Percentiles rank a stretch among this genome's conserved stretches.
These are phyloP conservation scores for Mesodorylaimus sp. DNA, from an alignment of 2,888 invertebrate species.

Conservation along the genomic window DNA sequence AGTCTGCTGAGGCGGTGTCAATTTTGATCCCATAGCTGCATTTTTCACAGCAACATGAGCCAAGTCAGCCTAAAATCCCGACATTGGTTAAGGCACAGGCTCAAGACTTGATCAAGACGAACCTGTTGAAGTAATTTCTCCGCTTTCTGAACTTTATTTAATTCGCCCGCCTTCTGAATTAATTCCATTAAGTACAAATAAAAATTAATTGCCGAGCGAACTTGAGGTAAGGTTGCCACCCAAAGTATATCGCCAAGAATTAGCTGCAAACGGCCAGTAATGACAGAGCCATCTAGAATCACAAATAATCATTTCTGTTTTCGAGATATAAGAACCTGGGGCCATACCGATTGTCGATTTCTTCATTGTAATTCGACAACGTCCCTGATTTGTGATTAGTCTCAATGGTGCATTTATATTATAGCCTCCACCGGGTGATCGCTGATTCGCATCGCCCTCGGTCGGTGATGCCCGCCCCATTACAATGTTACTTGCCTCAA, in stretches of 20 bases:
- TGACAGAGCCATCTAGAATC: conserved; percentile 64
- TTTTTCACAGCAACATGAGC: not conserved
- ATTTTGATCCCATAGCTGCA: conserved; percentile 12
- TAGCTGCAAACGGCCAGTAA: conserved; percentile 72
- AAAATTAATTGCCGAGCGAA: conserved; percentile 45
- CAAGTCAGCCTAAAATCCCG: too few species aligned
- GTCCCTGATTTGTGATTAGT: conserved; percentile 75
- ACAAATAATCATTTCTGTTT: not conserved
- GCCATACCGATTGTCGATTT: conserved; percentile 40
- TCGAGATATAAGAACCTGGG: not conserved
- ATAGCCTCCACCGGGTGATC: conserved; percentile 12
- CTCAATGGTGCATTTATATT: conserved; percentile 48
- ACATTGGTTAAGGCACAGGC: too few species aligned
- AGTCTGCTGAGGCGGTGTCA: conserved; percentile 3
- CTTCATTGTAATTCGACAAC: conserved; percentile 82
- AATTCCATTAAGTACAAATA: conserved; percentile 60
- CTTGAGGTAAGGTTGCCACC: conserved; percentile 44
- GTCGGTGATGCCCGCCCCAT: too few species aligned
- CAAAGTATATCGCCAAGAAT: conserved; percentile 87
- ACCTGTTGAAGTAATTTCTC: not conserved
- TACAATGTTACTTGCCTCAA: too few species aligned
- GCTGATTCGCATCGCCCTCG: conserved; percentile 12
- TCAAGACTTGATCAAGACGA: too few species aligned
- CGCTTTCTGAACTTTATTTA: conserved; percentile 45
- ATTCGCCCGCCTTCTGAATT: conserved; percentile 53